Base-by-base conservation (phyloP, 1,140 invertebrate species). In the Drosophila pseudoobscura region DNA sequence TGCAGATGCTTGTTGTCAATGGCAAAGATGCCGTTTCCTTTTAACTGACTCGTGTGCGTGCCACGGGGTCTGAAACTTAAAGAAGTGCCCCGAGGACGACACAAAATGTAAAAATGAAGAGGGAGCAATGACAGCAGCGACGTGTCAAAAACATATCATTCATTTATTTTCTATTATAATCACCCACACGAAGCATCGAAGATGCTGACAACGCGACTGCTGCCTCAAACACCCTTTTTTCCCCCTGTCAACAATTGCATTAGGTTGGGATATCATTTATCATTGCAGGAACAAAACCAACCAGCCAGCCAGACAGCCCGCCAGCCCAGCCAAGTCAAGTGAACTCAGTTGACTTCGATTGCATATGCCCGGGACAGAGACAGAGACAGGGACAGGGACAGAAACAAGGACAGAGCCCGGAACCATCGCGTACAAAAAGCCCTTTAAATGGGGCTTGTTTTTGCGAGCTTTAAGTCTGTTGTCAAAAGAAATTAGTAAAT, bases 81-180 rank as follows among this genome's bases (percentile, higher is more conserved):
- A 77, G 77, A 68, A 71, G 63, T 9, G 45, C 71, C 46, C 72
- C 59, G 46, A 65, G 52, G 47, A 72, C 53, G 76, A 75, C 55
- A 45, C 58, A 54, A 74, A 69, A 80, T 74, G 74, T 43, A 68
- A 88, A 83, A 88, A 76, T 84, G 72, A 79, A 87, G 75, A 60
- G 71, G 51, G 78, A 72, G 63, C 83, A 77, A 78, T 75, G 78
- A 88, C 83, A 88, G 71, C 83, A 70, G 66, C 82, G 77, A 82
- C 83, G 77, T 90, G 88, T 90, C 88, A 90, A 75, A 90, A 90
- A 88, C 82, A 90, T 80, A 90, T 90, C 88, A 90, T 90, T 90
- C 88, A 90, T 90, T 82, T 90, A 90, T 90, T 90, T 90, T 90
- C 88, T 90, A 90, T 90, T 83, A 90, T 83, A 90, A 87, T 75